Evolutionary conservation across 1,140 invertebrate genomes (phyloP), one percentile per base, ranked within the genome.

Genomic region (Apis dorsata): DNA sequence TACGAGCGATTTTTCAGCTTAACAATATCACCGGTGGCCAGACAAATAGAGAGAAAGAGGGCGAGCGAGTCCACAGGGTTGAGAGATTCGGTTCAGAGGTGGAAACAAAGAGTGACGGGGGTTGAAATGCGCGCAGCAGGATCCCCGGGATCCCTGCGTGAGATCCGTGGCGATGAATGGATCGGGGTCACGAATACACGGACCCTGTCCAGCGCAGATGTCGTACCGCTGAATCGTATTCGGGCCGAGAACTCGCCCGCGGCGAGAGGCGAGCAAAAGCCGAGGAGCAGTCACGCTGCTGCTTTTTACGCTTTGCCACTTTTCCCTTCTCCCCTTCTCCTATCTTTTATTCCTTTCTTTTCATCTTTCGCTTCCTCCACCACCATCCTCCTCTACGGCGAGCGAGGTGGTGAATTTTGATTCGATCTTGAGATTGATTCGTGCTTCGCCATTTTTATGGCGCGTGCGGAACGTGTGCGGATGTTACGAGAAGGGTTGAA

Each of bases 131-230:
- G 73, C 53, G 63, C 57, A 60, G 65, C 34, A n/a, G 57, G 79
- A 83, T 70, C 44, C 63, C 49, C 24, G 19, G 51, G 65, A 72
- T 83, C 63, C 53, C 19, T 57, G 49, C 72, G 59, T 34, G 84
- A 88, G 76, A 88, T 85, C 86, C 69, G 49, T 60, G 57, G 62
- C 70, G 79, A 85, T 90, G 90, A 90, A 91, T 90, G 87, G 78
- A 91, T 90, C 85, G 90, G 75, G 90, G 90, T 91, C 90, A 90
- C 81, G 57, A 85, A 89, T 91, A 84, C 72, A 88, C 80, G 81
- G 69, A 73, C 63, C 53, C 81, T 85, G 86, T 88, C 87, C 86
- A 74, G 76, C 69, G 74, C 81, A 76, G 77, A 69, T 86, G 80
- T 81, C 63, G 66, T 63, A 28, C 60, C 74, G 19, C 53, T 82